These are phyloP conservation scores for Xylota segnis DNA, from an alignment of 2,888 invertebrate species.

Conservation along the genomic window DNA sequence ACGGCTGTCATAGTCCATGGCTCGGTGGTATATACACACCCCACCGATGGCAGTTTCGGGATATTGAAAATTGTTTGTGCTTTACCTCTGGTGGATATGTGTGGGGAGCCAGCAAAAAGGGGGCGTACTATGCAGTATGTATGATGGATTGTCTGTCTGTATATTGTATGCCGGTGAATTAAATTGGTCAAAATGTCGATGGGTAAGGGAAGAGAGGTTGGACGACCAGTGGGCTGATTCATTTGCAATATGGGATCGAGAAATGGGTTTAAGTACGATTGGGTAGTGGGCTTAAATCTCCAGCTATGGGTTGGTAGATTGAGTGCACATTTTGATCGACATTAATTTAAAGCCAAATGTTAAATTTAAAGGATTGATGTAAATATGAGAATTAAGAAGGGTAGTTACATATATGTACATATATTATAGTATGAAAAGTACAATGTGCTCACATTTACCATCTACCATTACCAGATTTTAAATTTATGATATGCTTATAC, in stretches of 20 bases:
- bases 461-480: too few species aligned
- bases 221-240: constrained; percentile 14
- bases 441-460: too few species aligned
- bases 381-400: not conserved
- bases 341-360: constrained; percentile 63
- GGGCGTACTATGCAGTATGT: constrained; percentile 55
- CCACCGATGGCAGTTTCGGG: constrained; percentile 61
- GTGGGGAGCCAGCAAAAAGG: constrained; percentile 16
- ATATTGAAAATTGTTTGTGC: constrained; percentile 69
- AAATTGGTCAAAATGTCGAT: constrained; percentile 75
- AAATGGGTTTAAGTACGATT: constrained; percentile 60
- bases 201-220: constrained; percentile 29
- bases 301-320: constrained; percentile 47
- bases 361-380: constrained; percentile 35
- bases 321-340: constrained; percentile 64
- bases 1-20: constrained; percentile 71
- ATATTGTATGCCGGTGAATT: constrained; percentile 73
- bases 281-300: constrained; percentile 56
- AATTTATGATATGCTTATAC: too few species aligned
- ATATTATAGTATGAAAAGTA: too few species aligned
- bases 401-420: too few species aligned
- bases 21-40: constrained; percentile 49
- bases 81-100: constrained; percentile 41
- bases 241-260: constrained; percentile 56
- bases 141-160: constrained; percentile 74